phyloP scores from a whole-genome alignment of 2,797 vertebrate genomes.

The Valencia hispanica region DNA sequence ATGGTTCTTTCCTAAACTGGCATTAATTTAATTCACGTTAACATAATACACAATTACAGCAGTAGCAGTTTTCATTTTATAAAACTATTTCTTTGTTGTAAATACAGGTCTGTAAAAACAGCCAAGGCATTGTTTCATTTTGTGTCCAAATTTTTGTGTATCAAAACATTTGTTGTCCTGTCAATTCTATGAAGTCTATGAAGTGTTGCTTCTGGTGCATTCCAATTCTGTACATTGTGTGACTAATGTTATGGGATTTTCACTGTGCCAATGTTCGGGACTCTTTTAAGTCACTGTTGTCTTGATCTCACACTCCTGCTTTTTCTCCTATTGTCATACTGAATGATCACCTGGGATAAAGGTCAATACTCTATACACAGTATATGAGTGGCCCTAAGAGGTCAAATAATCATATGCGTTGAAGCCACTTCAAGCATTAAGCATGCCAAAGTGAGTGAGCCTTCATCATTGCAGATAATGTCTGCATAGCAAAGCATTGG shows the following conservation, averaged over 20 bases:
- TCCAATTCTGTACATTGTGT: no score
- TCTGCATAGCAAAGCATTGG: not conserved
- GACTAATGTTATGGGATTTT: not conserved
- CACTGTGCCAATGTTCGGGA: not conserved
- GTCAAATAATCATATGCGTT: no score
- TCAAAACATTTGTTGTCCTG: not conserved
- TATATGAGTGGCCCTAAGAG: not conserved
- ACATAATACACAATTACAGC: not conserved
- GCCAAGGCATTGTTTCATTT: not conserved
- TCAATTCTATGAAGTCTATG: not conserved
- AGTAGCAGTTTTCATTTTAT: not conserved
- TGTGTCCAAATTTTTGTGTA: not conserved
- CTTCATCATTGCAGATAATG: not conserved
- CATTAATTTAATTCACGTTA: not conserved
- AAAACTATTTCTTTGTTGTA: not conserved
- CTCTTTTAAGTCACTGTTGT: not conserved
- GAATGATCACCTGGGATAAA: not conserved
- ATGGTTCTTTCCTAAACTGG: not conserved
- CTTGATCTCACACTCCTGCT: not conserved
- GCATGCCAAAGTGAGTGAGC: not conserved
- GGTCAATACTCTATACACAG: not conserved
- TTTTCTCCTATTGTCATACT: not conserved
- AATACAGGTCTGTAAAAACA: not conserved
- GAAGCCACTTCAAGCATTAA: no score
- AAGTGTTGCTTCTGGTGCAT: no score